Conservation (phyloP, 2,797 vertebrate species). For the Intellagama lesueurii region DNA sequence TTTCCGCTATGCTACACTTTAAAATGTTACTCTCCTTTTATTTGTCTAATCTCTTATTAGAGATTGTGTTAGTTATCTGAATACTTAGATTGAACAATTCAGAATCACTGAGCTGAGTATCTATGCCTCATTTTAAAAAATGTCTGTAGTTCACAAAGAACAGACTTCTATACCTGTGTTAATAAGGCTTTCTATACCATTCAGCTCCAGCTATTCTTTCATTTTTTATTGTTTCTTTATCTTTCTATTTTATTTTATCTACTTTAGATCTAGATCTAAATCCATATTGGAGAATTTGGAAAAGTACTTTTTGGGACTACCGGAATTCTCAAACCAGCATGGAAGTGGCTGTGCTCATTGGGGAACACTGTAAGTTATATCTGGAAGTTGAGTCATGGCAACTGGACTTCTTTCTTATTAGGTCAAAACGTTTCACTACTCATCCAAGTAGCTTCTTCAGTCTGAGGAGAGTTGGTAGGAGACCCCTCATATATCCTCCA, state of each 20-base stretch:
- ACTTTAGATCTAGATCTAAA: too few species aligned
- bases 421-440: too few species aligned
- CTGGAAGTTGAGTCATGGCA: too few species aligned
- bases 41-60: conserved; percentile 63
- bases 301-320: too few species aligned
- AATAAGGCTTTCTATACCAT: conserved; percentile 7
- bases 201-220: conserved; percentile 22
- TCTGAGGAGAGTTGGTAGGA: too few species aligned
- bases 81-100: conserved; percentile 57
- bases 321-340: too few species aligned
- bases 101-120: conserved; percentile 35
- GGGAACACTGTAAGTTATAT: too few species aligned
- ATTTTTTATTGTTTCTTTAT: neutral
- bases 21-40: conserved; percentile 66
- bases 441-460: too few species aligned
- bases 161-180: conserved; percentile 8
- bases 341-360: too few species aligned
- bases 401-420: too few species aligned
- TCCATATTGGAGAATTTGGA: too few species aligned
- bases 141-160: conserved; percentile 28
- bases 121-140: conserved; percentile 48
- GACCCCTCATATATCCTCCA: too few species aligned
- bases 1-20: conserved; percentile 61
- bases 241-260: neutral
- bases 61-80: conserved; percentile 55